Evolutionary conservation across 2,797 vertebrate genomes (phyloP).

Genomic region (Lacerta agilis): DNA sequence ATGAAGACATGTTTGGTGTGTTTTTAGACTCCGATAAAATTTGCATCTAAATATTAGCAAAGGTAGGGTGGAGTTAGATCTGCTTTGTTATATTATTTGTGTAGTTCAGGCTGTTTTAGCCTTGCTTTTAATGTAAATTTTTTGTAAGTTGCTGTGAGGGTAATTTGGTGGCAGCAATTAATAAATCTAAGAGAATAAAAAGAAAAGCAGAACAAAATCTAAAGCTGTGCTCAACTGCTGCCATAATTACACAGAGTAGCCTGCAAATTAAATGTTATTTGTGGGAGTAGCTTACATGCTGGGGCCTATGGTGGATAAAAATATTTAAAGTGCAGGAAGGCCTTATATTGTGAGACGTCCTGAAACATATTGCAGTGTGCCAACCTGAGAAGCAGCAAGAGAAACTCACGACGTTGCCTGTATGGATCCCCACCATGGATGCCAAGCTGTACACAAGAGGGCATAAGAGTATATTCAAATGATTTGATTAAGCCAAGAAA

Average conservation of each 20-base stretch:
- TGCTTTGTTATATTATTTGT: too few species aligned
- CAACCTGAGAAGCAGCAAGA: background rate
- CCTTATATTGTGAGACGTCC: background rate
- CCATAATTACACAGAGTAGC: slow-evolving; percentile 63
- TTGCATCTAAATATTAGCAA: too few species aligned
- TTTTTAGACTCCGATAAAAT: too few species aligned
- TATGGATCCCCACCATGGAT: too few species aligned
- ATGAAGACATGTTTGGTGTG: too few species aligned
- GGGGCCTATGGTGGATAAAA: background rate
- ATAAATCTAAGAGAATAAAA: too few species aligned
- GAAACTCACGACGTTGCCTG: slow-evolving; percentile 28
- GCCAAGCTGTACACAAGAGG: background rate
- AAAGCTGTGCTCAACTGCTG: slow-evolving; percentile 24
- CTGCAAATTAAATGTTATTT: background rate
- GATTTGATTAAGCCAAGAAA: background rate
- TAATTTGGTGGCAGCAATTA: too few species aligned
- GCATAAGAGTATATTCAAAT: background rate
- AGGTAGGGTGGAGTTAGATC: too few species aligned
- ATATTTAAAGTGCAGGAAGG: background rate
- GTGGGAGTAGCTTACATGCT: background rate
- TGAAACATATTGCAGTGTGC: background rate
- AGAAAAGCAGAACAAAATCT: too few species aligned
- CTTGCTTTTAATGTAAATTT: too few species aligned
- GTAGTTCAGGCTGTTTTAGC: too few species aligned
- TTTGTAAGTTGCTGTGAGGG: too few species aligned